Percentiles rank a stretch among this genome's conserved stretches.
Conservation (phyloP, 2,888 invertebrate genomes). For the Enchytraeus crypticus region DNA sequence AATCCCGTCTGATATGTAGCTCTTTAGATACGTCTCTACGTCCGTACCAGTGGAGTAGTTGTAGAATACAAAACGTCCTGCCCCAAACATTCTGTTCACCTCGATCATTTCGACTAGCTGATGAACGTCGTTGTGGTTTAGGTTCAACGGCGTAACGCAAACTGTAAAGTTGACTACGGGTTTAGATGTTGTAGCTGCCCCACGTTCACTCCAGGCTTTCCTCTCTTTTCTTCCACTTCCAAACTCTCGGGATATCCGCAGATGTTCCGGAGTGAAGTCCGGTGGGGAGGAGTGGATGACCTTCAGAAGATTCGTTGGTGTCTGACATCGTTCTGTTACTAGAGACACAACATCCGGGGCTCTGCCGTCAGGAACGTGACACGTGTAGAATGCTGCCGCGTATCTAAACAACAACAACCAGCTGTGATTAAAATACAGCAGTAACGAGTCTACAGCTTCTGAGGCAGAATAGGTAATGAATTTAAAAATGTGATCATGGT, state of each 20-base stretch:
- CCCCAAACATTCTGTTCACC: conserved; percentile 24
- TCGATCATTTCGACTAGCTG: conserved; percentile 24
- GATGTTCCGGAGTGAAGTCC: not conserved
- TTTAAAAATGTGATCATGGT: too few relatives aligned
- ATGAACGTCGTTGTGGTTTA: conserved; percentile 13
- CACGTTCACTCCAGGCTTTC: not conserved
- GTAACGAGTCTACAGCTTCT: too few relatives aligned
- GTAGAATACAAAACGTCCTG: conserved; percentile 23
- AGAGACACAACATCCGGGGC: conserved; percentile 2
- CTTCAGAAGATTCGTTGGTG: conserved; percentile 3
- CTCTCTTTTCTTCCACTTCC: not conserved
- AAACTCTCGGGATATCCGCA: not conserved
- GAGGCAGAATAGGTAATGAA: too few relatives aligned
- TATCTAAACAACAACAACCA: not conserved
- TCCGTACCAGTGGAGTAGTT: conserved; percentile 18
- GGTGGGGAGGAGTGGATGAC: not conserved
- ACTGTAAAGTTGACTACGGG: conserved; percentile 19
- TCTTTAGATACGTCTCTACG: conserved; percentile 9
- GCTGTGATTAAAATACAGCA: too few relatives aligned
- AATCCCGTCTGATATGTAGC: conserved; percentile 18
- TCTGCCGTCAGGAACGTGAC: not conserved
- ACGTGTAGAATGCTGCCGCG: not conserved
- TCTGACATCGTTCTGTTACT: not conserved
- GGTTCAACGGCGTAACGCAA: conserved; percentile 24
- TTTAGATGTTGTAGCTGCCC: not conserved